phyloP scores from a whole-genome alignment of 2,113 vertebrate genomes.

The Xerus inauris region DNA sequence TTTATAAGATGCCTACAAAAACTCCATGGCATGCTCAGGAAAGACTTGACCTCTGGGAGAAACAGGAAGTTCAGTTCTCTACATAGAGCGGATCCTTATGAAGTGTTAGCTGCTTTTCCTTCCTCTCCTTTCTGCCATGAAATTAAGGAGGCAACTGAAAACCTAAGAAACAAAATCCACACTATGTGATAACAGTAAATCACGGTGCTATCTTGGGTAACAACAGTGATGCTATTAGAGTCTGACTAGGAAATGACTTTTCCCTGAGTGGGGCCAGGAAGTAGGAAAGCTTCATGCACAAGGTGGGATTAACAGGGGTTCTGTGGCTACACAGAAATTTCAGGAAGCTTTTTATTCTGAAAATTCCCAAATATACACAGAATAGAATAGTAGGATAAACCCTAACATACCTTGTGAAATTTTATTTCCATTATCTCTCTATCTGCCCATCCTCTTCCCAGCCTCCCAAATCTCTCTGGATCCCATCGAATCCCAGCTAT shows the following conservation, averaged over 20 bases:
- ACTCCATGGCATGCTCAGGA: neutral
- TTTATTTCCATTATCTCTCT: neutral
- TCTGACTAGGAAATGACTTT: neutral
- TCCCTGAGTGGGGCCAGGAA: neutral
- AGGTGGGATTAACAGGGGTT: neutral
- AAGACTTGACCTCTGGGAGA: neutral
- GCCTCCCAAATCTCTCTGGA: neutral
- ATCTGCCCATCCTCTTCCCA: neutral
- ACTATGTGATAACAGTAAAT: rapidly evolving
- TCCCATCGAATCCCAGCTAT: neutral
- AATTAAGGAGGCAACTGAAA: neutral
- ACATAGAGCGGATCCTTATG: neutral
- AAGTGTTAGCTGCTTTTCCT: neutral
- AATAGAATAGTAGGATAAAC: neutral
- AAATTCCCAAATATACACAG: neutral
- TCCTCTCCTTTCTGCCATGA: neutral
- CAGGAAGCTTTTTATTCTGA: neutral
- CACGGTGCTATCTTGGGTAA: neutral
- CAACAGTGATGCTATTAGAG: no score
- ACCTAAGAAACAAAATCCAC: neutral
- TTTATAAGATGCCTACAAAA: neutral
- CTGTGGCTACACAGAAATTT: neutral
- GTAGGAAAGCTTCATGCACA: neutral
- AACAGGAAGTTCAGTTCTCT: neutral
- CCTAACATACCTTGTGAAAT: neutral